A percentile compares a stretch with the other conserved stretches of the same genome.
Evolutionary conservation across 2,888 invertebrate species (phyloP).

Genomic region (Eupithecia abbreviata): DNA sequence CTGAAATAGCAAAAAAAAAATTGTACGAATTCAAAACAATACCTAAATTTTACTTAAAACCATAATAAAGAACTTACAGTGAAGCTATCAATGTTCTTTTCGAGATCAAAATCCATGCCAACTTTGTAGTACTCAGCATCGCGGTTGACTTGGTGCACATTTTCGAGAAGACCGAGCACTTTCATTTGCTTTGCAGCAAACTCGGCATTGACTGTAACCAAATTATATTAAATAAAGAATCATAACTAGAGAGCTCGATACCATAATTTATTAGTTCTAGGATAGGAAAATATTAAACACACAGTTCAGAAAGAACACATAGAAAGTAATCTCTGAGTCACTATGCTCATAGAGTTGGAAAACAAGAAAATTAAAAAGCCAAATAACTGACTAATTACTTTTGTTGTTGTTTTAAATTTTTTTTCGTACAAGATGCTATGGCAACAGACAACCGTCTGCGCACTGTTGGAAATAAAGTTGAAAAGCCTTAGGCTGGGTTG

Average conservation of each 20-base stretch:
- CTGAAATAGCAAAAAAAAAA: conserved; percentile 49
- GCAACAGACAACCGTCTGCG: neutral
- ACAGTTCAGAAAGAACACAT: neutral
- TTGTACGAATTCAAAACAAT: neutral
- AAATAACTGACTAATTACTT: neutral
- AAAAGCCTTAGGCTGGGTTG: neutral
- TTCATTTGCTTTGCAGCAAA: conserved; percentile 69
- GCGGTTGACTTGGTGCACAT: conserved; percentile 65
- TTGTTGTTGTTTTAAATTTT: neutral
- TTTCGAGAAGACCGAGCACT: conserved; percentile 74
- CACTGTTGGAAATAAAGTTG: neutral
- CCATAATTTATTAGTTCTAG: neutral
- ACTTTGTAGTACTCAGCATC: conserved; percentile 68
- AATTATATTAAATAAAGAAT: neutral
- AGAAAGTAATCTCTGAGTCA: neutral
- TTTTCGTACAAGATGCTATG: neutral
- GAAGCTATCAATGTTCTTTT: conserved; percentile 67
- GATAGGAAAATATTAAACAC: neutral
- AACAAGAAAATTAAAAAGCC: neutral
- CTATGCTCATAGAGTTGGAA: neutral
- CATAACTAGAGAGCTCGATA: neutral
- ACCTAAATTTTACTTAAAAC: neutral
- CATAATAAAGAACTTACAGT: conserved; percentile 56
- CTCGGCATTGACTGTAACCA: conserved; percentile 51
- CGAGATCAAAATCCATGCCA: conserved; percentile 65